phyloP scores from a whole-genome alignment of 2,888 invertebrate genomes.

The Coleophora deauratella region DNA sequence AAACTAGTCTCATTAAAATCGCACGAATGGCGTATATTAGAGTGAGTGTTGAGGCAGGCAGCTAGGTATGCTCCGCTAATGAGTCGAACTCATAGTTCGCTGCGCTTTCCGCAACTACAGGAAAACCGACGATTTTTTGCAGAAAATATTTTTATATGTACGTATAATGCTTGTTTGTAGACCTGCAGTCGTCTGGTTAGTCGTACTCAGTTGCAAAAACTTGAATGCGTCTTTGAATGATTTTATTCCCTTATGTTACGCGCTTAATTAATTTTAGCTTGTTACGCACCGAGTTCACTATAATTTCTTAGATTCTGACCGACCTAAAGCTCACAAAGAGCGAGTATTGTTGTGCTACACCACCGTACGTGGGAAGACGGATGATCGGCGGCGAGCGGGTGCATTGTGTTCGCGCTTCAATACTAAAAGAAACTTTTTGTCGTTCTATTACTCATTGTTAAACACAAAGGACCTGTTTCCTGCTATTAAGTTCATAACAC shows the following conservation, averaged over 20 bases:
- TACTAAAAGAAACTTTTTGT: slow-evolving; percentile 54
- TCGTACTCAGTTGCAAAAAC: no score
- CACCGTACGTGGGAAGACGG: slow-evolving; percentile 45
- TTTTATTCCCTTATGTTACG: no score
- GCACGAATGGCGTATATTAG: slow-evolving; percentile 1
- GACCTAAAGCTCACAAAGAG: slow-evolving; percentile 3
- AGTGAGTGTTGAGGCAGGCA: no score
- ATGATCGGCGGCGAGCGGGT: slow-evolving; percentile 47
- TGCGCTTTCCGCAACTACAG: slow-evolving; percentile 1
- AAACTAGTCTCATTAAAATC: slow-evolving; percentile 17
- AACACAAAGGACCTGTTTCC: slow-evolving; percentile 59
- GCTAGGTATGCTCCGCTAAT: slow-evolving; percentile 6
- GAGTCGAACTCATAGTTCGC: slow-evolving; percentile 6
- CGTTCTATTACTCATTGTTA: slow-evolving; percentile 60
- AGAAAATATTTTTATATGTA: slow-evolving; percentile 15
- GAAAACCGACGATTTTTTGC: slow-evolving; percentile 14
- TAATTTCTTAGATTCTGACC: no score
- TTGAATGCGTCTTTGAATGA: no score
- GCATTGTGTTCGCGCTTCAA: slow-evolving; percentile 51
- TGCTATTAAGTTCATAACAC: slow-evolving; percentile 47
- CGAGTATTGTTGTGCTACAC: slow-evolving; percentile 8
- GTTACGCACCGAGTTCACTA: no score
- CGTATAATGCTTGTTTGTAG: no score
- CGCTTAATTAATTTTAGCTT: no score
- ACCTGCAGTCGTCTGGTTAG: no score